A percentile compares a stretch with the other conserved stretches of the same genome.
These are phyloP conservation scores for Ostrea edulis DNA, from an alignment of 1,140 invertebrate genomes.

Conservation along the genomic window DNA sequence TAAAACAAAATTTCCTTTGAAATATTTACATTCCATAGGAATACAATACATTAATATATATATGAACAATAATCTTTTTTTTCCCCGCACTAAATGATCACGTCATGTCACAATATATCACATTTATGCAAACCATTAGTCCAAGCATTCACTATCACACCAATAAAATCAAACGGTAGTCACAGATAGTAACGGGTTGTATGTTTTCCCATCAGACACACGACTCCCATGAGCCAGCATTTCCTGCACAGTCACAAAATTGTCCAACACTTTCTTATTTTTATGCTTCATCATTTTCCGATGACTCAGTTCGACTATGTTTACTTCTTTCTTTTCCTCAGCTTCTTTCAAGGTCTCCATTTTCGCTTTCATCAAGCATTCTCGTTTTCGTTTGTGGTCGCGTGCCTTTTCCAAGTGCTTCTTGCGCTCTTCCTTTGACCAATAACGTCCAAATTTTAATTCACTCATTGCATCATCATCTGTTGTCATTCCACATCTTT, in stretches of 20 bases:
- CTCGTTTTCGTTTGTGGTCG: slow-evolving; percentile 82
- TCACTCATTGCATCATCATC: slow-evolving; percentile 91
- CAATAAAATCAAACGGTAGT: slow-evolving; percentile 75
- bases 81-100: not conserved
- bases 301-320: slow-evolving; percentile 80
- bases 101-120: slow-evolving; percentile 12
- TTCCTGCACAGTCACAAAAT: slow-evolving; percentile 81
- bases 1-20: not conserved
- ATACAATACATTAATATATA: not conserved
- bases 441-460: slow-evolving; percentile 89
- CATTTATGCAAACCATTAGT: slow-evolving; percentile 30
- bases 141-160: not conserved
- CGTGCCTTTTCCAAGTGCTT: slow-evolving; percentile 86
- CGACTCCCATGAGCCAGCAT: slow-evolving; percentile 80
- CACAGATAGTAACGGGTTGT: slow-evolving; percentile 78
- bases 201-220: slow-evolving; percentile 72
- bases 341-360: slow-evolving; percentile 78
- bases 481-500: slow-evolving; percentile 87
- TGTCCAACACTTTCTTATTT: slow-evolving; percentile 80
- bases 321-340: slow-evolving; percentile 75
- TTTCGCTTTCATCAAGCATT: slow-evolving; percentile 72
- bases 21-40: not conserved
- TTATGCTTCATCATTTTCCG: slow-evolving; percentile 81
- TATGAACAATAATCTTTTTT: not conserved
- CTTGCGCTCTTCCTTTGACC: slow-evolving; percentile 90